A percentile compares a stretch with the other conserved stretches of the same genome.
Evolutionary conservation across 30 jellyfish, hydroid and myxozoan species (phyloP).

Genomic region (Mastigias papua): DNA sequence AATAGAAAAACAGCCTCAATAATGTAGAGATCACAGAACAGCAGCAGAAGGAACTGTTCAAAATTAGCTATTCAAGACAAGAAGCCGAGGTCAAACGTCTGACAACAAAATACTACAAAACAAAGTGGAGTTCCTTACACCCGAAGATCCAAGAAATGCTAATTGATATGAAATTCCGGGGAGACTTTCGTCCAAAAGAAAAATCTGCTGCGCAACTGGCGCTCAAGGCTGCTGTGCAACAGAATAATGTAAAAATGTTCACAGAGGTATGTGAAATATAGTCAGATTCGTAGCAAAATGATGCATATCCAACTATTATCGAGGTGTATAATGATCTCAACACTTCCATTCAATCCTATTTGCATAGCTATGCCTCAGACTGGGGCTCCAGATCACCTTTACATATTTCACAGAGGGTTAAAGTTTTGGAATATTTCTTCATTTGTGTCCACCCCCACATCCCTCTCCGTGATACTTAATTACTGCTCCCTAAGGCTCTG

Average conservation of each 20-base stretch:
- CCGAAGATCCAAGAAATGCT: conserved; percentile 73
- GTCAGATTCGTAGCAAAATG: no score
- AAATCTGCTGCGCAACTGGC: conserved; percentile 61
- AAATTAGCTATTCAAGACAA: conserved; percentile 59
- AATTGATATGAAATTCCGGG: conserved; percentile 74
- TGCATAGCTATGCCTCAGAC: no score
- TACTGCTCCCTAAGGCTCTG: no score
- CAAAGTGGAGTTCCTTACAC: conserved; percentile 51
- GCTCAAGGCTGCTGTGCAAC: conserved; percentile 65
- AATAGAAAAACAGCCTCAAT: conserved; percentile 57
- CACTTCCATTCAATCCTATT: no score
- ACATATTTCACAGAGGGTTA: no score
- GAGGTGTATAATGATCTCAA: no score
- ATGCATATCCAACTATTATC: no score
- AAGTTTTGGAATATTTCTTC: no score
- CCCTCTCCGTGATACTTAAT: no score
- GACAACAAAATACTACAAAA: conserved; percentile 57
- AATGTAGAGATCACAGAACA: conserved; percentile 60
- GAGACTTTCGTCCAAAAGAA: conserved; percentile 62
- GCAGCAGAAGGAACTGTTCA: conserved; percentile 65
- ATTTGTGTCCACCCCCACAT: no score
- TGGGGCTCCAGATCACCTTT: no score
- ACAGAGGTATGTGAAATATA: conserved; percentile 17
- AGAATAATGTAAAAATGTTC: conserved; percentile 47
- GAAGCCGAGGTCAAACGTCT: conserved; percentile 74